phyloP scores from a whole-genome alignment of 1,140 invertebrate species.

The Trachymyrmex cornetzi region DNA sequence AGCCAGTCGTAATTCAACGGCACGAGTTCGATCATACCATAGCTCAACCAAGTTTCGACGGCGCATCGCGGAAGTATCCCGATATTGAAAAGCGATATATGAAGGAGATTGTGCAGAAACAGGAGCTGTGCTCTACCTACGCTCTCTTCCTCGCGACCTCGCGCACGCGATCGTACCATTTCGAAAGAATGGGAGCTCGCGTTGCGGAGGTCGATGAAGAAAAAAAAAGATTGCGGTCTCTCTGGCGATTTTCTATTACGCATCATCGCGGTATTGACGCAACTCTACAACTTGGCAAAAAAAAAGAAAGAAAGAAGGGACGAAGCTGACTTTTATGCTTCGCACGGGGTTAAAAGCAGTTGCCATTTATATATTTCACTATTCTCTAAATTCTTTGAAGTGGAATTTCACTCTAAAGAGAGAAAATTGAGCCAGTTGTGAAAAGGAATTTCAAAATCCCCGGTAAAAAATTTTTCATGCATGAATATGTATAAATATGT shows the following conservation, averaged over 20 bases:
- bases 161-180: slow-evolving; percentile 58
- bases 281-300: slow-evolving; percentile 42
- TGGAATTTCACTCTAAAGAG: no score
- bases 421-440: no score
- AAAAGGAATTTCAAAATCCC: no score
- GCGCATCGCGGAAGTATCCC: slow-evolving; percentile 59
- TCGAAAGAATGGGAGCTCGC: slow-evolving; percentile 63
- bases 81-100: slow-evolving; percentile 65
- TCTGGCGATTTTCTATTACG: slow-evolving; percentile 61
- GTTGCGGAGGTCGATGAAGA: slow-evolving; percentile 59
- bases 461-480: no score
- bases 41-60: slow-evolving; percentile 50
- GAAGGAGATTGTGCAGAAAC: slow-evolving; percentile 51
- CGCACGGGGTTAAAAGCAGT: background rate
- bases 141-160: slow-evolving; percentile 69
- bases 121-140: slow-evolving; percentile 10
- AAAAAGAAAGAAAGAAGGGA: slow-evolving; percentile 38
- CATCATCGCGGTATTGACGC: slow-evolving; percentile 59
- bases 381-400: no score
- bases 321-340: background rate
- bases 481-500: no score
- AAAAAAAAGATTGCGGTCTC: slow-evolving; percentile 67
- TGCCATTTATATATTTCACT: slow-evolving; percentile 1
- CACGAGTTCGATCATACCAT: slow-evolving; percentile 9
- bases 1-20: slow-evolving; percentile 45